phyloP scores from a whole-genome alignment of 2,888 invertebrate genomes.

The Dilophus febrilis region DNA sequence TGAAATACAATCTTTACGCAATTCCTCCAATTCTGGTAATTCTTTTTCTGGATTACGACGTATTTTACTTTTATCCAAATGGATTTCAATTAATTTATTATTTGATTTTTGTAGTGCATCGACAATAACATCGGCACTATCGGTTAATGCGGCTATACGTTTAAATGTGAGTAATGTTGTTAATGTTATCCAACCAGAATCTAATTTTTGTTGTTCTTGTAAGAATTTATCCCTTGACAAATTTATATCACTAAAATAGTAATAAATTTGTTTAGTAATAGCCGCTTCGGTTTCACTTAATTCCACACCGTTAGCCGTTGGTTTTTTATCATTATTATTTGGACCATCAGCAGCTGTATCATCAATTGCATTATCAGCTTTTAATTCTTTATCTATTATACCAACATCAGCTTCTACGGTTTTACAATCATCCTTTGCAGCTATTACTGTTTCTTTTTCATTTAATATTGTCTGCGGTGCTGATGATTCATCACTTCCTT shows the following conservation, averaged over 20 bases:
- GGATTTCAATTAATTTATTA: slow-evolving; percentile 52
- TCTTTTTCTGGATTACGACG: slow-evolving; percentile 47
- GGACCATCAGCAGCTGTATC: too few species aligned
- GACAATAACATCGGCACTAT: slow-evolving; percentile 50
- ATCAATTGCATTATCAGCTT: too few species aligned
- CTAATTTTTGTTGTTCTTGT: slow-evolving; percentile 64
- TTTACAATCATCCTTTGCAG: too few species aligned
- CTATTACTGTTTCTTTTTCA: too few species aligned
- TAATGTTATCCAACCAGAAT: slow-evolving; percentile 84
- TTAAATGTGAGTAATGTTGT: slow-evolving; percentile 77
- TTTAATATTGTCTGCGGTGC: too few species aligned
- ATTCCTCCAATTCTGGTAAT: slow-evolving; percentile 70
- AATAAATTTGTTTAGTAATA: slow-evolving; percentile 47
- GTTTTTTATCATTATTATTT: too few species aligned
- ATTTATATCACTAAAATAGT: slow-evolving; percentile 74
- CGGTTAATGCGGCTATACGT: slow-evolving; percentile 54
- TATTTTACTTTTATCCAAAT: slow-evolving; percentile 38
- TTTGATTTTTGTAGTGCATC: slow-evolving; percentile 59
- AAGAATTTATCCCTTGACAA: slow-evolving; percentile 84
- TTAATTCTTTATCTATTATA: too few species aligned
- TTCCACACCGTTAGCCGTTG: too few species aligned
- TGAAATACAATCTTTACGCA: slow-evolving; percentile 54
- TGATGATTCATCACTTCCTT: too few species aligned
- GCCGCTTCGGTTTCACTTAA: slow-evolving; percentile 34
- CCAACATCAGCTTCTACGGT: too few species aligned